These are phyloP conservation scores for Phaethon lepturus DNA, from an alignment of 2,113 vertebrate species.

Conservation along the genomic window DNA sequence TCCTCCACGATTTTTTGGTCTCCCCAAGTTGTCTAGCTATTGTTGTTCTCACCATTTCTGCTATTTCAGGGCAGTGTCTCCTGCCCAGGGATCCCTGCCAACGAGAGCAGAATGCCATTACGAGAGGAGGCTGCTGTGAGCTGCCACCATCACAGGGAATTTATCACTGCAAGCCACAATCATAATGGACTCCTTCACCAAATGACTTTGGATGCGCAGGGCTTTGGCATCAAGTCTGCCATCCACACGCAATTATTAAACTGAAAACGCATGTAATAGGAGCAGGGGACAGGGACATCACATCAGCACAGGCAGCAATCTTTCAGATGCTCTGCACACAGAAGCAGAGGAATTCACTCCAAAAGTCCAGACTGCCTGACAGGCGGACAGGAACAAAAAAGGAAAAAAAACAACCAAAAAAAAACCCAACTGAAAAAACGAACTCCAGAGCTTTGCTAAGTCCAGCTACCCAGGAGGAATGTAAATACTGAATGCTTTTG, in stretches of 20 bases:
- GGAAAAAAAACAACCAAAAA: background rate
- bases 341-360: conserved; percentile 38
- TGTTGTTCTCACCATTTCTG: conserved; percentile 15
- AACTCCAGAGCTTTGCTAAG: background rate
- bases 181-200: conserved; percentile 89
- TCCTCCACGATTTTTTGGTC: background rate
- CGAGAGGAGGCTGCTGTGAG: conserved; percentile 80
- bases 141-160: conserved; percentile 85
- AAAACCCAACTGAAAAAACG: background rate
- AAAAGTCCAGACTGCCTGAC: conserved; percentile 53
- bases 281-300: conserved; percentile 31
- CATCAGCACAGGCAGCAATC: background rate
- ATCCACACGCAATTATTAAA: conserved; percentile 73
- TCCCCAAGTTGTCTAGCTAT: background rate
- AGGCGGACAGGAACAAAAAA: background rate
- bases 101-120: conserved; percentile 93
- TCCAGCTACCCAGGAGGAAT: background rate
- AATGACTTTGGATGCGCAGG: conserved; percentile 86
- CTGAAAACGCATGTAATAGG: conserved; percentile 22
- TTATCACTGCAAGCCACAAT: conserved; percentile 85
- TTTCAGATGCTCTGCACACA: conserved; percentile 8
- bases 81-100: conserved; percentile 81
- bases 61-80: conserved; percentile 22
- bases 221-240: conserved; percentile 75
- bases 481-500: background rate